Evolutionary conservation across 2,113 vertebrate species (phyloP).

Genomic region (Gobius niger): DNA sequence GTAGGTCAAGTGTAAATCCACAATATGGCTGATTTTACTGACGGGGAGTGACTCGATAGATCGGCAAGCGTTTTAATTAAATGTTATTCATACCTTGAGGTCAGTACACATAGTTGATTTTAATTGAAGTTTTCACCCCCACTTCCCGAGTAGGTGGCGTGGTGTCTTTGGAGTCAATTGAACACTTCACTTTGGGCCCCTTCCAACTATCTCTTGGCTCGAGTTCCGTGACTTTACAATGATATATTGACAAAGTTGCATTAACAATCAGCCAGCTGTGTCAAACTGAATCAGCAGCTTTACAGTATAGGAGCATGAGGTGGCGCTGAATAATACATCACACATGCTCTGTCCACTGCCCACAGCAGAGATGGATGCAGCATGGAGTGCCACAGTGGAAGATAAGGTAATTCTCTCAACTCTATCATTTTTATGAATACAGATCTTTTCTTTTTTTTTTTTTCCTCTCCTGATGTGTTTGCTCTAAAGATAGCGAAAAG

Average conservation of each 20-base stretch:
- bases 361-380: not conserved
- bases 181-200: slow-evolving; percentile 23
- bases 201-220: slow-evolving; percentile 19
- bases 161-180: slow-evolving; percentile 15
- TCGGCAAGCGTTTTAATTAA: too few species aligned
- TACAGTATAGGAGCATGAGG: slow-evolving; percentile 5
- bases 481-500: slow-evolving; percentile 20
- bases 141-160: slow-evolving; percentile 13
- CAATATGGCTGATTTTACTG: too few species aligned
- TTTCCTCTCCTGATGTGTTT: slow-evolving; percentile 1
- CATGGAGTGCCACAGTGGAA: slow-evolving; percentile 3
- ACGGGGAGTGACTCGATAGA: too few species aligned
- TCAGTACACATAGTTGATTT: slow-evolving; percentile 19
- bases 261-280: slow-evolving; percentile 13
- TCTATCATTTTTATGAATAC: slow-evolving; percentile 28
- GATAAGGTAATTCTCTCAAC: slow-evolving; percentile 21
- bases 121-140: slow-evolving; percentile 24
- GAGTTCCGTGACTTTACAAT: slow-evolving; percentile 6
- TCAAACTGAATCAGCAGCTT: slow-evolving; percentile 31
- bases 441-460: slow-evolving; percentile 7
- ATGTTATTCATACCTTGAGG: slow-evolving; percentile 4
- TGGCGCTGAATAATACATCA: slow-evolving; percentile 43
- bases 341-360: slow-evolving; percentile 7
- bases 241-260: slow-evolving; percentile 28
- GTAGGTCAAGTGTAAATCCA: too few species aligned